Evolutionary conservation across 2,113 vertebrate species (phyloP).

Genomic region (Crotophaga sulcirostris): DNA sequence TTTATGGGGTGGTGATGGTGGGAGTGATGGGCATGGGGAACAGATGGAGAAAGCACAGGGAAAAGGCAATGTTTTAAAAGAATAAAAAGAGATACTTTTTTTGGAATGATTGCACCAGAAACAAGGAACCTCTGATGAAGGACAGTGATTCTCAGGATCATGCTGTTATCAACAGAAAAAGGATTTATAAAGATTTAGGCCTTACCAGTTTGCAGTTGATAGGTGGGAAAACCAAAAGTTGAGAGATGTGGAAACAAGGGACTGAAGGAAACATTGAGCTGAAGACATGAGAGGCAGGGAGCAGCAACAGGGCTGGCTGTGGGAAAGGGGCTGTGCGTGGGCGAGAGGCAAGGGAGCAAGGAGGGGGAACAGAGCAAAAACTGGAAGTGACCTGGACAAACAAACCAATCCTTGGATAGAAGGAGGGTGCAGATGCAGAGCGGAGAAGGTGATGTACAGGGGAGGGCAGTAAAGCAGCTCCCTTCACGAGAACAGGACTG

Average conservation of each 20-base stretch:
- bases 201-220: neutral
- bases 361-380: neutral
- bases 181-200: neutral
- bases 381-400: neutral
- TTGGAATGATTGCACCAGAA: neutral
- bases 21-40: neutral
- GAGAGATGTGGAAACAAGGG: neutral
- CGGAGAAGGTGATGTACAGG: neutral
- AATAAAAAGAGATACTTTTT: neutral
- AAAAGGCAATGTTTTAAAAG: neutral
- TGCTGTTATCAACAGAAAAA: neutral
- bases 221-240: neutral
- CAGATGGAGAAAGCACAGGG: neutral
- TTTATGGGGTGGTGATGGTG: neutral
- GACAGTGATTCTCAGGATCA: neutral
- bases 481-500: neutral
- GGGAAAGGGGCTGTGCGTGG: rapidly evolving
- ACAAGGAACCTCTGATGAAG: neutral
- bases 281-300: neutral
- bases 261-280: neutral
- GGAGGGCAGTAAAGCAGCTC: neutral
- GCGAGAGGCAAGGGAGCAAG: neutral
- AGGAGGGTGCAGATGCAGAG: neutral
- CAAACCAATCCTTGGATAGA: neutral
- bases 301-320: neutral